Percentiles rank a stretch among this genome's conserved stretches.
phyloP scores from a whole-genome alignment of 2,888 invertebrate genomes.

The Caenorhabditis plicata region DNA sequence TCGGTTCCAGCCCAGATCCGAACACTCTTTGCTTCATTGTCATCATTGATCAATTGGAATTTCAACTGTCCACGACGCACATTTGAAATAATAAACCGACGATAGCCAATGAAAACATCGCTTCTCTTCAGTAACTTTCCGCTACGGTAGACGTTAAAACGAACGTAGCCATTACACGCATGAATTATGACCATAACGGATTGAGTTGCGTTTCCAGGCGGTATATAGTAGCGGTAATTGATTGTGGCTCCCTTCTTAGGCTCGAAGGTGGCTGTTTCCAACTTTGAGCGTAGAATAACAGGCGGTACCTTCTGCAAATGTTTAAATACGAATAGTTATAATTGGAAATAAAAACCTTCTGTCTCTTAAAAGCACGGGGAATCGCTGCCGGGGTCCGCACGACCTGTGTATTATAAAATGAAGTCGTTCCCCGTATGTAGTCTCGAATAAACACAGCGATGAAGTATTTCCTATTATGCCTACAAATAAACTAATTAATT shows the following conservation, averaged over 20 bases:
- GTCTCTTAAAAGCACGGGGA: conserved; percentile 11
- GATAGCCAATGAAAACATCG: conserved; percentile 51
- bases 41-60: conserved; percentile 54
- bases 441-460: conserved; percentile 51
- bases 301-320: conserved; percentile 5
- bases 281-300: conserved; percentile 9
- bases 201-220: conserved; percentile 12
- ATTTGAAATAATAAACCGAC: conserved; percentile 49
- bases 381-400: conserved; percentile 23
- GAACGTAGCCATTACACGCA: conserved; percentile 50
- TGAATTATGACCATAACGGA: conserved; percentile 47
- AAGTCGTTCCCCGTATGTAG: conserved; percentile 38
- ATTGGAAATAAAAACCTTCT: conserved; percentile 1
- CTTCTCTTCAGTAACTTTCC: conserved; percentile 43
- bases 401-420: conserved; percentile 29
- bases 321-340: neutral
- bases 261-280: conserved; percentile 27
- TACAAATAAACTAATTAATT: neutral
- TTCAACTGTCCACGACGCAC: conserved; percentile 43
- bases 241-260: conserved; percentile 27
- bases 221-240: conserved; percentile 33
- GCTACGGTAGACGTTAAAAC: conserved; percentile 47
- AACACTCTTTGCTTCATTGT: conserved; percentile 33
- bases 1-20: conserved; percentile 48
- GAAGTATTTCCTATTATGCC: conserved; percentile 37